These are phyloP conservation scores for Cerceris ruficornis DNA, from an alignment of 2,888 invertebrate species.

Conservation along the genomic window DNA sequence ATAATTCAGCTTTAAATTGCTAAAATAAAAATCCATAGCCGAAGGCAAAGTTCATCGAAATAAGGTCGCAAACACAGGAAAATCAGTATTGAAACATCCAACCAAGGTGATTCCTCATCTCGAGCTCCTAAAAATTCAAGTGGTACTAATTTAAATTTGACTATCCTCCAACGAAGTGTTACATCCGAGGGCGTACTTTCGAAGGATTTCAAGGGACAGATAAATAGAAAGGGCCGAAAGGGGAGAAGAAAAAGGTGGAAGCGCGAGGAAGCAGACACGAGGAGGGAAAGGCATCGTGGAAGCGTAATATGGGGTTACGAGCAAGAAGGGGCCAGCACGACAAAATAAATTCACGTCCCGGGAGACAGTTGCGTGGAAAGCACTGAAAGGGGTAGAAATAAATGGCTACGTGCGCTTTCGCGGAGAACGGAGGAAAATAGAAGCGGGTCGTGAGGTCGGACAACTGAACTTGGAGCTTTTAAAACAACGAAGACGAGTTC, in stretches of 20 bases:
- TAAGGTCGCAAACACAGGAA: too few species aligned
- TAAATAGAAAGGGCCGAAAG: neutral
- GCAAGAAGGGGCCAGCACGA: slow-evolving; percentile 4
- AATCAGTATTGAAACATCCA: too few species aligned
- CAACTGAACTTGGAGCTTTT: slow-evolving; percentile 26
- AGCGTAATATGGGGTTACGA: slow-evolving; percentile 28
- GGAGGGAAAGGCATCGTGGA: neutral
- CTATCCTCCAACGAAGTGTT: too few species aligned
- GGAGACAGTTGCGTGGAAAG: slow-evolving; percentile 32
- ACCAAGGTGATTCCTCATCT: too few species aligned
- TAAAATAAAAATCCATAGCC: too few species aligned
- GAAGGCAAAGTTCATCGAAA: too few species aligned
- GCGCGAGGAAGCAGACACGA: neutral
- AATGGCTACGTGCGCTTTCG: slow-evolving; percentile 27
- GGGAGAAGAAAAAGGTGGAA: neutral
- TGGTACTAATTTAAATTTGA: too few species aligned
- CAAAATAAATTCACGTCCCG: slow-evolving; percentile 45
- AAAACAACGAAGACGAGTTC: slow-evolving; percentile 14
- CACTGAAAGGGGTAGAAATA: slow-evolving; percentile 28
- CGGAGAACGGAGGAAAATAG: neutral
- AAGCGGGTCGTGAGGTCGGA: slow-evolving; percentile 8
- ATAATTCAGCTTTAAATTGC: too few species aligned
- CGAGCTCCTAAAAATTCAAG: too few species aligned
- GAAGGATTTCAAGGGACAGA: too few species aligned
- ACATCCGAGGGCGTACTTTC: too few species aligned